A percentile compares a stretch with the other conserved stretches of the same genome.
Conservation (phyloP, 2,888 invertebrate species). For the Phyto melanocephala region DNA sequence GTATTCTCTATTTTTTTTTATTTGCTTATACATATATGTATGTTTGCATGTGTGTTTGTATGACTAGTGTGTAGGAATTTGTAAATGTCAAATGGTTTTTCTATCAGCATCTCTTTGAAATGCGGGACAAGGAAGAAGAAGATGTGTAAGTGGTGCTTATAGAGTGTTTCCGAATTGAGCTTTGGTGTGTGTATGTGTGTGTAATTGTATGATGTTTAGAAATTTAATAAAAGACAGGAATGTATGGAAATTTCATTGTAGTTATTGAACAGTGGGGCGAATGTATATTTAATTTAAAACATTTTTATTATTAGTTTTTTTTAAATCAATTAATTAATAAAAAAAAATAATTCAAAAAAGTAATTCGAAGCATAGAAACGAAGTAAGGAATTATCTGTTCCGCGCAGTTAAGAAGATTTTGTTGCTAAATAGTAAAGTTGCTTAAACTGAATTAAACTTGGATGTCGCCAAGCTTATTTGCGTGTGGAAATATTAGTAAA, state of each 20-base stretch:
- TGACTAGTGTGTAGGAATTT: constrained; percentile 52
- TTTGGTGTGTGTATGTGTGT: not conserved
- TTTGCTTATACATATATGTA: not conserved
- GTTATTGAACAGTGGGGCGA: not conserved
- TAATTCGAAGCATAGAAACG: no score
- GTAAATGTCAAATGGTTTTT: constrained; percentile 54
- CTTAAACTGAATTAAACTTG: no score
- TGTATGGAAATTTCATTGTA: not conserved
- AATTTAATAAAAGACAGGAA: constrained; percentile 26
- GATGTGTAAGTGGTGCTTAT: no score
- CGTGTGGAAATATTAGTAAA: no score
- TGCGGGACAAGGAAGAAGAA: not conserved
- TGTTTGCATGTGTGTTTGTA: not conserved
- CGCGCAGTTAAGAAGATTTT: no score
- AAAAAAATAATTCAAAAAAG: not conserved
- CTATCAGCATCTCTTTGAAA: not conserved
- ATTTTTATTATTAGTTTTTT: no score
- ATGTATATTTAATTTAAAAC: no score
- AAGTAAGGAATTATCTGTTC: no score
- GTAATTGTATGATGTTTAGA: constrained; percentile 14
- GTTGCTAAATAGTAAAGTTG: no score
- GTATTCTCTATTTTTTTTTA: not conserved
- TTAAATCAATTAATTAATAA: no score
- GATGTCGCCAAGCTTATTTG: no score
- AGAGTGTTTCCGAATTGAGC: no score